Conservation (phyloP, 2,113 vertebrate species). For the Dolichallabes microphthalmus region DNA sequence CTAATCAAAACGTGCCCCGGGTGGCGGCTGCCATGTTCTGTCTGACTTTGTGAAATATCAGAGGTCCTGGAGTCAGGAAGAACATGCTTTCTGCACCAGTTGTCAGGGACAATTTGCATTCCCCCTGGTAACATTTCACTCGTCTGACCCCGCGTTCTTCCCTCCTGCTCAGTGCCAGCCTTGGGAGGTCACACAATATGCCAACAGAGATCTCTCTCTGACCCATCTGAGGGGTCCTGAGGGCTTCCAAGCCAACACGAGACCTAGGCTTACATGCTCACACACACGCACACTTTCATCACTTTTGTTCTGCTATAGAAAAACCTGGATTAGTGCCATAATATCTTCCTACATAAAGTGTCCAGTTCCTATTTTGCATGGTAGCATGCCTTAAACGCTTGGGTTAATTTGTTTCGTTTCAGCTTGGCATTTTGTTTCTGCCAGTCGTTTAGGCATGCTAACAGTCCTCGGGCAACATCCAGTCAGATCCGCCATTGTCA, state of each 20-base stretch:
- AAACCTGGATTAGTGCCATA: background rate
- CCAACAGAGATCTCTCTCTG: constrained; percentile 59
- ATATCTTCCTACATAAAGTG: background rate
- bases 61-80: constrained; percentile 68
- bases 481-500: constrained; percentile 6
- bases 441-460: background rate
- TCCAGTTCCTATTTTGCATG: constrained; percentile 6
- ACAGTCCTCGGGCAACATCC: background rate
- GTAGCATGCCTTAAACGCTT: background rate
- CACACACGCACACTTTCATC: background rate
- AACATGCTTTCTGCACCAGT: constrained; percentile 70
- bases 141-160: constrained; percentile 27
- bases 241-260: constrained; percentile 40
- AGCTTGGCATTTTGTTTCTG: constrained; percentile 2
- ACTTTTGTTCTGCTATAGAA: background rate
- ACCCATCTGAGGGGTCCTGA: constrained; percentile 54
- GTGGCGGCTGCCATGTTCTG: constrained; percentile 63
- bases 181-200: constrained; percentile 46
- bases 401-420: background rate
- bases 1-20: constrained; percentile 58
- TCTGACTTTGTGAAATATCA: constrained; percentile 79
- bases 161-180: constrained; percentile 45
- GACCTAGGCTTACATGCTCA: background rate
- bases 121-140: constrained; percentile 66
- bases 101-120: constrained; percentile 74